These are phyloP conservation scores for Dynastes grantii DNA, from an alignment of 2,888 invertebrate genomes.

Conservation along the genomic window DNA sequence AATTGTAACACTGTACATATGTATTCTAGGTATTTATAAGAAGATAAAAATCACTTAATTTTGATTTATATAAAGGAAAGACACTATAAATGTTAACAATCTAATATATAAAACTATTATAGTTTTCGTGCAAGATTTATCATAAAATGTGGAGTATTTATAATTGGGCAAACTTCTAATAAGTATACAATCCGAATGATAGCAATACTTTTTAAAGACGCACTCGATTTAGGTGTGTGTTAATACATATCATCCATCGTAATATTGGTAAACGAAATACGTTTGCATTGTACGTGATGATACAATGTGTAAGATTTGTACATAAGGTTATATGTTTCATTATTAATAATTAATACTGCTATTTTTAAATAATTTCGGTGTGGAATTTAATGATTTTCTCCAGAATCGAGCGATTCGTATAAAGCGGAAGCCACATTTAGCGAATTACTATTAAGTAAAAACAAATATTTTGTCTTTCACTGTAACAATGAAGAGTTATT, in stretches of 20 bases:
- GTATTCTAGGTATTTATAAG: background rate
- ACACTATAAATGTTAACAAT: background rate
- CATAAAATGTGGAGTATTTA: conserved; percentile 11
- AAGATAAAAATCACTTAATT: no score
- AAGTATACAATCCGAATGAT: conserved; percentile 43
- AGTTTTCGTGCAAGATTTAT: conserved; percentile 17
- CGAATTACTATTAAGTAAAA: background rate
- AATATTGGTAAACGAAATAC: conserved; percentile 54
- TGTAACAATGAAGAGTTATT: no score
- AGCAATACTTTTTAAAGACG: conserved; percentile 48
- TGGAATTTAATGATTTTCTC: conserved; percentile 58
- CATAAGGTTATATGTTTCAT: conserved; percentile 59
- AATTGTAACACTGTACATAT: background rate
- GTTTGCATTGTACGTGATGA: conserved; percentile 48
- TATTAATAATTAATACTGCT: conserved; percentile 40
- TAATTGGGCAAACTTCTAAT: conserved; percentile 20
- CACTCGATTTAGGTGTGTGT: conserved; percentile 51
- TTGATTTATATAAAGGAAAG: no score
- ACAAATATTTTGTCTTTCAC: no score
- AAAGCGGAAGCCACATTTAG: conserved; percentile 6
- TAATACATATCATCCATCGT: conserved; percentile 62
- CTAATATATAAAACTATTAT: background rate
- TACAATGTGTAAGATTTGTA: conserved; percentile 59
- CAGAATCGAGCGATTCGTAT: conserved; percentile 1
- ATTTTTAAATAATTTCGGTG: conserved; percentile 62